A percentile compares a stretch with the other conserved stretches of the same genome.
Evolutionary conservation across 2,888 invertebrate species (phyloP).

Genomic region (Nezara viridula): DNA sequence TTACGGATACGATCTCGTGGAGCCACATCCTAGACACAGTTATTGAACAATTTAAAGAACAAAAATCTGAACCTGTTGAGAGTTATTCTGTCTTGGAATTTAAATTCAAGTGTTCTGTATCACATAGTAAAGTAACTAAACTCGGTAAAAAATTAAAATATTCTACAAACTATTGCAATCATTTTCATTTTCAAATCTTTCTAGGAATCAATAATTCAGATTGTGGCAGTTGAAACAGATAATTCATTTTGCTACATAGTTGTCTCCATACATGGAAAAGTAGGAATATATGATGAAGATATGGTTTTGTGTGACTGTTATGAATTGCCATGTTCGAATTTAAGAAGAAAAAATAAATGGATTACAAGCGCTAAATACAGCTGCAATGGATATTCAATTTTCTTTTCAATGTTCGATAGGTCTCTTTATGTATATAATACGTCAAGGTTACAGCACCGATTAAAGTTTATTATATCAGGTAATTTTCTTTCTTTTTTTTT

Average conservation of each 20-base stretch:
- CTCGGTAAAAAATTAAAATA: neutral
- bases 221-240: neutral
- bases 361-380: neutral
- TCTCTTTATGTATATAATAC: slow-evolving; percentile 1
- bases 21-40: neutral
- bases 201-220: neutral
- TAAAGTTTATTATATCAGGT: slow-evolving; percentile 32
- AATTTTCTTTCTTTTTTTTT: neutral
- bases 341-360: slow-evolving; percentile 20
- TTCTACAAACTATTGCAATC: neutral
- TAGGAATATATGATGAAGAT: slow-evolving; percentile 41
- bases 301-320: slow-evolving; percentile 1
- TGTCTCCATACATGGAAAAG: neutral
- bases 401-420: slow-evolving; percentile 15
- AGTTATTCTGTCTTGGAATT: neutral
- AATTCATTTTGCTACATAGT: slow-evolving; percentile 30
- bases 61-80: neutral
- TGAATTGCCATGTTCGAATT: neutral
- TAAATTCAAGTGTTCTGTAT: neutral
- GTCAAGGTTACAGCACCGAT: neutral
- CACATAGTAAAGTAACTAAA: slow-evolving; percentile 10
- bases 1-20: neutral
- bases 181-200: neutral
- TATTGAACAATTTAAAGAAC: neutral
- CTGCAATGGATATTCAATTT: neutral